Evolutionary conservation across 1,140 invertebrate genomes (phyloP).

Genomic region (Dinoponera quadriceps): DNA sequence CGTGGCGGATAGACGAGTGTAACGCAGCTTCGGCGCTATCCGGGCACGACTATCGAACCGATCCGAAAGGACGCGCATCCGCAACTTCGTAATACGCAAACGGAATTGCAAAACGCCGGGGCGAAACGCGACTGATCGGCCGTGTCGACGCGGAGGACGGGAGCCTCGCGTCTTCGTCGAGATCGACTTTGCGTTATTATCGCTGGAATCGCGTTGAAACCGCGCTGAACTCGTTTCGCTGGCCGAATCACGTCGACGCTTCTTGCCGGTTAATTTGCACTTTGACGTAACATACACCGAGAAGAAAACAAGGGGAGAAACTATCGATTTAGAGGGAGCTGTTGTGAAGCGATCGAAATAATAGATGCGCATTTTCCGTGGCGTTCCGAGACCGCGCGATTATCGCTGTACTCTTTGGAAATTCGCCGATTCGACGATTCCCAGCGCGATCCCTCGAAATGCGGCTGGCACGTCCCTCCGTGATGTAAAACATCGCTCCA

Average conservation of each 20-base stretch:
- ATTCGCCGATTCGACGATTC: too few relatives aligned
- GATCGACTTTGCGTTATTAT: not conserved
- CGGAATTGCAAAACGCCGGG: constrained; percentile 32
- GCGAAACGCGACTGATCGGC: not conserved
- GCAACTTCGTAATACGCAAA: constrained; percentile 24
- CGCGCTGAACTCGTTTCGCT: too few relatives aligned
- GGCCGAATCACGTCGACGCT: too few relatives aligned
- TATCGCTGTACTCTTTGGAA: too few relatives aligned
- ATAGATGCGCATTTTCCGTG: too few relatives aligned
- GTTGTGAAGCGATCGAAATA: too few relatives aligned
- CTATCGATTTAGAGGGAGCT: too few relatives aligned
- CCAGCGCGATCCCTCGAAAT: not conserved
- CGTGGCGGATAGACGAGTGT: constrained; percentile 50
- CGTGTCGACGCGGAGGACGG: not conserved
- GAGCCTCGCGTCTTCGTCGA: not conserved
- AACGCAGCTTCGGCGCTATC: constrained; percentile 14
- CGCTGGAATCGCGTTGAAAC: not conserved
- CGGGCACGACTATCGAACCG: constrained; percentile 23
- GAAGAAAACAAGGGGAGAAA: too few relatives aligned
- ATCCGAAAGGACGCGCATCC: constrained; percentile 30
- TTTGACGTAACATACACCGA: too few relatives aligned
- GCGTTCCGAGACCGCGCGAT: too few relatives aligned
- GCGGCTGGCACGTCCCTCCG: not conserved
- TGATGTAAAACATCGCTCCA: not conserved
- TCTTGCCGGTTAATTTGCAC: too few relatives aligned